phyloP scores from a whole-genome alignment of 2,113 vertebrate species.

The Lethenteron reissneri region DNA sequence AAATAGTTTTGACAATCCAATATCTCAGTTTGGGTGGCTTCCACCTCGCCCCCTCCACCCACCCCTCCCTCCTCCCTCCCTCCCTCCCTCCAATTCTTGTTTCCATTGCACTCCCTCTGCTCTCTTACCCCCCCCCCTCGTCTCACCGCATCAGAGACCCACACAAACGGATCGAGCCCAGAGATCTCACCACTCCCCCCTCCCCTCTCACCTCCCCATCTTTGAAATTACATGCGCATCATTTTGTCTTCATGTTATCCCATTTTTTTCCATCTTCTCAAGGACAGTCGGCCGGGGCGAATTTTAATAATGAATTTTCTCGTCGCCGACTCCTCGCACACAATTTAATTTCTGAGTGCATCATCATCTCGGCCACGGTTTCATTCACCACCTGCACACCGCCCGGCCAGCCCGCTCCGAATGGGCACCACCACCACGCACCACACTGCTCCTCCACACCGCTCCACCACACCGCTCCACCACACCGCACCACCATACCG shows the following conservation, averaged over 20 bases:
- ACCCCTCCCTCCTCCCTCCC: background rate
- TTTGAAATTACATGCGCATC: conserved; percentile 4
- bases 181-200: conserved; percentile 1
- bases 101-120: background rate
- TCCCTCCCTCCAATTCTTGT: background rate
- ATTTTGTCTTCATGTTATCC: conserved; percentile 6
- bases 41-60: background rate
- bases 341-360: conserved; percentile 6
- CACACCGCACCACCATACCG: too few species aligned
- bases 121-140: background rate
- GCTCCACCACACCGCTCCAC: too few species aligned
- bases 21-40: background rate
- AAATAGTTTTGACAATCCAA: conserved; percentile 7
- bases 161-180: background rate
- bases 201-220: background rate
- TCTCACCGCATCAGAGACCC: background rate
- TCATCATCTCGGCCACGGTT: background rate
- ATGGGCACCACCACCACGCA: too few species aligned
- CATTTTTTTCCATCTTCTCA: conserved; percentile 1
- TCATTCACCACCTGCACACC: too few species aligned
- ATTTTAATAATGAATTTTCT: conserved; percentile 5
- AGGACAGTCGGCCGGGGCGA: conserved; percentile 1
- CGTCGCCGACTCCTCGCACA: background rate
- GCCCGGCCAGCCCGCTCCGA: too few species aligned
- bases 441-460: too few species aligned